Conservation (phyloP, 1,140 invertebrate genomes). For the Eriocheir sinensis region DNA sequence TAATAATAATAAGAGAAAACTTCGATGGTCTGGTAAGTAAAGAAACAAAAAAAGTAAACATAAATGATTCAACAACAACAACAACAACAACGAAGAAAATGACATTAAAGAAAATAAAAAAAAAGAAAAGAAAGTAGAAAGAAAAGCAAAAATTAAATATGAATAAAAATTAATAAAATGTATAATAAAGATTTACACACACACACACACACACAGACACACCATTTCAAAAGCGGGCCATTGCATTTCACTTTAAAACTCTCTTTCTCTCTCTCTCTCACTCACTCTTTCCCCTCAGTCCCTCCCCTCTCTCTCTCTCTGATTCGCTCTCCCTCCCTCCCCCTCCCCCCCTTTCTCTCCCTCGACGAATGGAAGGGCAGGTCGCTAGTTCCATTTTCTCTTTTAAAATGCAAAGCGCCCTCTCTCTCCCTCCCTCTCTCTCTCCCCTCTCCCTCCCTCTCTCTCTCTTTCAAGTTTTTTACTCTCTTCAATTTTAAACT, state of each 20-base stretch:
- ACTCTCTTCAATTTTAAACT: constrained; percentile 47
- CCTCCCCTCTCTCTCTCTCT: constrained; percentile 17
- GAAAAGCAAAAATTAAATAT: too few species aligned
- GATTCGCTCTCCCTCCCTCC: constrained; percentile 54
- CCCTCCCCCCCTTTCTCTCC: constrained; percentile 31
- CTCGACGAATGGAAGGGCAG: constrained; percentile 54
- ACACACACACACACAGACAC: too few species aligned
- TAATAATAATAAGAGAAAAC: background rate
- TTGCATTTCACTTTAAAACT: constrained; percentile 38
- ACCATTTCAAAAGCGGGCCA: too few species aligned
- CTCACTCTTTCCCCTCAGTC: background rate
- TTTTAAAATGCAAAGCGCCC: constrained; percentile 72
- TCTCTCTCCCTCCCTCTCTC: background rate
- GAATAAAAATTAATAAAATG: too few species aligned
- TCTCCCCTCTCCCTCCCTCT: too few species aligned
- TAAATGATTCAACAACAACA: too few species aligned
- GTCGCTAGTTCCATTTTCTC: constrained; percentile 46
- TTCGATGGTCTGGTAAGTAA: too few species aligned
- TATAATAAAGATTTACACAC: too few species aligned
- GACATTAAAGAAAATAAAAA: too few species aligned
- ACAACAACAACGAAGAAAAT: too few species aligned
- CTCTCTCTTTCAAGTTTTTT: background rate
- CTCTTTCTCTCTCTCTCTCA: background rate
- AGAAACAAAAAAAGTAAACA: background rate
- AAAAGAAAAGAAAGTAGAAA: too few species aligned